Conservation (phyloP, 2,888 invertebrate species). For the Tyria jacobaeae region DNA sequence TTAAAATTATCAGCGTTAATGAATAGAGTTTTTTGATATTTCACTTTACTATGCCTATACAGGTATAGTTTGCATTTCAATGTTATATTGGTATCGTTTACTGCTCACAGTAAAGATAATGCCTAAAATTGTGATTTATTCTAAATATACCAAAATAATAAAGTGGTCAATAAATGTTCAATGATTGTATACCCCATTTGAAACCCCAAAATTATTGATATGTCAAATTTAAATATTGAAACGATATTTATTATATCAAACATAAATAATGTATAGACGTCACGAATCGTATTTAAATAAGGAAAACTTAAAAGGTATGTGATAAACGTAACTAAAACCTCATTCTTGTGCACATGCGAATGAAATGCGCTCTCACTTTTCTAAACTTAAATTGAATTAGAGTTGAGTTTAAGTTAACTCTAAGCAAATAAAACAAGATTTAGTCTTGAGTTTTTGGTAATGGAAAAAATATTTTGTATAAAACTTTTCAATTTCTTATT, state of each 20-base stretch:
- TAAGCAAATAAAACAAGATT: not conserved
- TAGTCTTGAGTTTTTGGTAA: not conserved
- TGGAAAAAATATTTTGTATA: not conserved
- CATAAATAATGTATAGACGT: conserved; percentile 33
- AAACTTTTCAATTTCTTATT: not conserved
- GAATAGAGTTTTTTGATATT: too few relatives aligned
- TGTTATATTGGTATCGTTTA: not conserved
- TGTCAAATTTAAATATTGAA: conserved; percentile 15
- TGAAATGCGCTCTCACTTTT: not conserved
- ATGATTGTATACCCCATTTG: too few relatives aligned
- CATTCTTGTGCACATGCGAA: not conserved
- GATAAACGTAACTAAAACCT: conserved; percentile 7
- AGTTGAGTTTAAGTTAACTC: not conserved
- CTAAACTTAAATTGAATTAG: not conserved
- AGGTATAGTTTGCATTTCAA: too few relatives aligned
- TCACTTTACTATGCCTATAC: too few relatives aligned
- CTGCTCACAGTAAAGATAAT: too few relatives aligned
- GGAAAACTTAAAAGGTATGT: conserved; percentile 31
- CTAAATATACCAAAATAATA: too few relatives aligned
- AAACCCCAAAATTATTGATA: too few relatives aligned
- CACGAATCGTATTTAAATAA: conserved; percentile 27
- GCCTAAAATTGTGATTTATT: too few relatives aligned
- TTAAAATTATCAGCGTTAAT: too few relatives aligned
- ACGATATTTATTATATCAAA: conserved; percentile 19
- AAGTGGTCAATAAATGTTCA: too few relatives aligned